Evolutionary conservation across 2,797 vertebrate species (phyloP).

Genomic region (Pelobates cultripes): DNA sequence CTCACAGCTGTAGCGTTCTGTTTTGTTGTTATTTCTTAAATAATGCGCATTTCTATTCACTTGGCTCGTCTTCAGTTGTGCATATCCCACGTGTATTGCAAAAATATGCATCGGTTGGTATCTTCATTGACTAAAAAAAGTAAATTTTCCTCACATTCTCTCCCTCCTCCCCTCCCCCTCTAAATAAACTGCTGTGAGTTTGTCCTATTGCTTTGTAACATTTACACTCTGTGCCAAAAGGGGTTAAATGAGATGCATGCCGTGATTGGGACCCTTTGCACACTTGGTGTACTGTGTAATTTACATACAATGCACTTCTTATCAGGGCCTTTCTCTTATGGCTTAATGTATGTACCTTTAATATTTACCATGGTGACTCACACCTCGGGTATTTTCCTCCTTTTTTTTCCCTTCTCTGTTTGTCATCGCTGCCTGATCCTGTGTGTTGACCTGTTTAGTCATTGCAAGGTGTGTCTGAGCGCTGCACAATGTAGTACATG

Average conservation of each 20-base stretch:
- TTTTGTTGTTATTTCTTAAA: no score
- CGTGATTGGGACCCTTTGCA: neutral
- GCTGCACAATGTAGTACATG: neutral
- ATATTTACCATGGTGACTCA: conserved; percentile 45
- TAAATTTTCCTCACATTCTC: no score
- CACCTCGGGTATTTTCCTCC: conserved; percentile 36
- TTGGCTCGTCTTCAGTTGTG: no score
- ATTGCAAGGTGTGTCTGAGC: conserved; percentile 44
- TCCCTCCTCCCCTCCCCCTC: no score
- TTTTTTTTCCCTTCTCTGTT: neutral
- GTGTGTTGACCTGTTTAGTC: conserved; percentile 41
- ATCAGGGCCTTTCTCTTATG: conserved; percentile 25
- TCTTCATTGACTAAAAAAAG: no score
- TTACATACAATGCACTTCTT: neutral
- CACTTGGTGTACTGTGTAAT: conserved; percentile 3
- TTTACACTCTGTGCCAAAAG: neutral
- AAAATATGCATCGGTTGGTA: no score
- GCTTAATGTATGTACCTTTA: conserved; percentile 8
- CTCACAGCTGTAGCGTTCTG: no score
- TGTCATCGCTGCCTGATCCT: conserved; percentile 12
- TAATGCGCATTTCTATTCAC: no score
- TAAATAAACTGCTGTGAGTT: no score
- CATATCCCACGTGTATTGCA: no score
- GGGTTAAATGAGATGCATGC: neutral
- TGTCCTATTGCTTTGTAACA: no score